These are phyloP conservation scores for Polydrusus cervinus DNA, from an alignment of 2,888 invertebrate genomes.

Conservation along the genomic window DNA sequence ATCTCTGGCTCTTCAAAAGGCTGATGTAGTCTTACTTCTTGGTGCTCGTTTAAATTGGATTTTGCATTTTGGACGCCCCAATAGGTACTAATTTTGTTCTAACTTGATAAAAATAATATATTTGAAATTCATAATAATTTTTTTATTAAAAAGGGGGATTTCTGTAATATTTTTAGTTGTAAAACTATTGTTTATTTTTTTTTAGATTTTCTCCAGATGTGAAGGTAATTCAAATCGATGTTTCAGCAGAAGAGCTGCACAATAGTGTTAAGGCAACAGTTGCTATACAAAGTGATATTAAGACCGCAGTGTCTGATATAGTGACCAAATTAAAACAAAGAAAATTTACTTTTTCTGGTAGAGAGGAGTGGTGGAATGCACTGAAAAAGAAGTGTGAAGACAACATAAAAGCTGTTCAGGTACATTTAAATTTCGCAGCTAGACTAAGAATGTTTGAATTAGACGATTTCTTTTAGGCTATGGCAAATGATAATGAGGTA, in stretches of 20 bases:
- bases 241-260: slow-evolving; percentile 92
- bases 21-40: slow-evolving; percentile 85
- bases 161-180: too few species aligned
- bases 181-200: background rate
- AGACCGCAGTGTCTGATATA: slow-evolving; percentile 81
- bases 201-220: slow-evolving; percentile 89
- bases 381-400: slow-evolving; percentile 81
- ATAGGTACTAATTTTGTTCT: slow-evolving; percentile 25
- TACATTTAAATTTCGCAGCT: slow-evolving; percentile 70
- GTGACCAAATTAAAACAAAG: slow-evolving; percentile 73
- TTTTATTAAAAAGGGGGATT: too few species aligned
- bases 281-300: slow-evolving; percentile 89
- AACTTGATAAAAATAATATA: too few species aligned
- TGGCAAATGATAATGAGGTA: slow-evolving; percentile 80
- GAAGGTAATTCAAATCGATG: slow-evolving; percentile 92
- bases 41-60: slow-evolving; percentile 99
- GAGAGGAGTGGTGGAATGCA: slow-evolving; percentile 85
- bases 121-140: too few species aligned
- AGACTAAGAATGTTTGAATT: background rate
- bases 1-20: slow-evolving; percentile 88
- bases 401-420: slow-evolving; percentile 82
- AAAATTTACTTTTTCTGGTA: slow-evolving; percentile 74
- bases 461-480: slow-evolving; percentile 70
- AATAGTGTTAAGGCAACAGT: slow-evolving; percentile 89
- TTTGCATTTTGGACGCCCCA: slow-evolving; percentile 92